A percentile compares a stretch with the other conserved stretches of the same genome.
These are phyloP conservation scores for Mormyrus iriodes DNA, from an alignment of 2,113 vertebrate species.

Conservation along the genomic window DNA sequence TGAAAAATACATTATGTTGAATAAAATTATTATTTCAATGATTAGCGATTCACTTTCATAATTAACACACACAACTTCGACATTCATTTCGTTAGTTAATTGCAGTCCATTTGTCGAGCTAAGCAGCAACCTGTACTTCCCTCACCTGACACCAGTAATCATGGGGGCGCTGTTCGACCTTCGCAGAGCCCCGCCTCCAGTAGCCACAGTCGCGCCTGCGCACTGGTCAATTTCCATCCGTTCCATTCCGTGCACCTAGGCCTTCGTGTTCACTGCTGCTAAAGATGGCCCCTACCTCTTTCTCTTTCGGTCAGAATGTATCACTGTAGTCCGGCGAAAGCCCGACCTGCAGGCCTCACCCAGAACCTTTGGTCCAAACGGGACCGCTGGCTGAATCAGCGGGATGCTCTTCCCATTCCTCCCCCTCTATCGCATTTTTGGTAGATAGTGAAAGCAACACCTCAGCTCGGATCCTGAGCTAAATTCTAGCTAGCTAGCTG, in stretches of 20 bases:
- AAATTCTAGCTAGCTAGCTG: background rate
- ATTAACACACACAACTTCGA: background rate
- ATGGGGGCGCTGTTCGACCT: conserved; percentile 74
- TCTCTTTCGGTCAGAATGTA: conserved; percentile 36
- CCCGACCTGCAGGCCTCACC: conserved; percentile 68
- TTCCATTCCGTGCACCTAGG: conserved; percentile 56
- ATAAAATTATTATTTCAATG: background rate
- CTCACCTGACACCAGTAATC: conserved; percentile 69
- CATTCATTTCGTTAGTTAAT: background rate
- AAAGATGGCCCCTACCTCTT: conserved; percentile 33
- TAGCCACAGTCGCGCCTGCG: conserved; percentile 62
- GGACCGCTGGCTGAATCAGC: conserved; percentile 41
- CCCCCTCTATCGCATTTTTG: conserved; percentile 49
- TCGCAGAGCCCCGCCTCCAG: conserved; percentile 62
- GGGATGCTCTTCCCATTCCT: conserved; percentile 29
- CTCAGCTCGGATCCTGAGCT: conserved; percentile 22
- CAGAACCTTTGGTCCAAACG: conserved; percentile 35
- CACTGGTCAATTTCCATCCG: conserved; percentile 75
- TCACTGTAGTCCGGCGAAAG: conserved; percentile 62
- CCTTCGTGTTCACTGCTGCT: conserved; percentile 33
- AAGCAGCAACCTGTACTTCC: conserved; percentile 22
- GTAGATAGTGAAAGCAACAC: conserved; percentile 2
- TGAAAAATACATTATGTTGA: background rate
- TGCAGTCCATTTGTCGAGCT: background rate
- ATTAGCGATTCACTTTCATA: background rate